Evolutionary conservation across 2,888 invertebrate genomes (phyloP), one percentile per base, ranked within the genome.

Genomic region (Tipula unca): DNA sequence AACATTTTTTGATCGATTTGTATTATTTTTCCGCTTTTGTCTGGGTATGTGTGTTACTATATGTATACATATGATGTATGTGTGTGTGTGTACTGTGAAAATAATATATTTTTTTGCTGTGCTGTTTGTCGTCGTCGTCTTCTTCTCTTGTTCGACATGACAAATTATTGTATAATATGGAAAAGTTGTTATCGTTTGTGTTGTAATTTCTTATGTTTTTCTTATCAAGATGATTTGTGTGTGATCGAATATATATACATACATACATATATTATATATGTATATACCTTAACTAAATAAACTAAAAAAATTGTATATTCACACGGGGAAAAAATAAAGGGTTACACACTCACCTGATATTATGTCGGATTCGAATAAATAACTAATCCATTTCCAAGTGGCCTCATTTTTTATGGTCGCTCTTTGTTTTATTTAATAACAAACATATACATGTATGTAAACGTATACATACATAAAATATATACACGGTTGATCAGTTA

Each of bases 1-100:
- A 69, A 69, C 69, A 69, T 69, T 69, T 69, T 69, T 69, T 69
- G 69, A 69, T 69, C 69, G 69, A 69, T 69, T 69, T 69, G 69
- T 69, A 69, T 25, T 69, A 69, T 69, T 69, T 48, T 69, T 69
- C 69, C 69, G 69, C 25, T 25, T 69, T 69, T 17, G n/a, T 17
- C 17, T 54, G 48, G 0, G 48, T 54, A 0, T 54, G 48, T 54
- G 48, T 3, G 17, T 17, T 3, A 17, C 0, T 54, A 17, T 54
- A 17, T 17, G 6, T 54, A 17, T 17, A 48, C 17, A 54, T 54
- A 17, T 54, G 48, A 69, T 42, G 48, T 48, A 48, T 48, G 69
- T 69, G 69, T 69, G 42, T 42, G 25, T 69, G 25, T 69, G 25
- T 69, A 13, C 69, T 69, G 17, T 54, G 25, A 69, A 69, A 69